These are phyloP conservation scores for Micrasema minimum DNA, from an alignment of 1,140 invertebrate genomes.

Conservation along the genomic window DNA sequence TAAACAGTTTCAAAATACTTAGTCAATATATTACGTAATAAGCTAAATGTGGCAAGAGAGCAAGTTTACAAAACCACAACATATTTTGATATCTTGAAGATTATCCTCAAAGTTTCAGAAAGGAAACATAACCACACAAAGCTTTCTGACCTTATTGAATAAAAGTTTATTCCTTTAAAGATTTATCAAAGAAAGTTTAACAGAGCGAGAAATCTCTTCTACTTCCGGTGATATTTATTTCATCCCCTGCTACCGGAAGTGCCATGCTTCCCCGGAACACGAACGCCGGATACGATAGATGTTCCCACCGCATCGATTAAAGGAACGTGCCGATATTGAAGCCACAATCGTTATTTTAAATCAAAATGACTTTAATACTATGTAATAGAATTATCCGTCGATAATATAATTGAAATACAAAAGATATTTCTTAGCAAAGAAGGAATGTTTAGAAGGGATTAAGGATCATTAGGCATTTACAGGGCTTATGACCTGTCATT, in stretches of 20 bases:
- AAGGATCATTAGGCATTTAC: too few relatives aligned
- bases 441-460: too few relatives aligned
- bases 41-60: too few relatives aligned
- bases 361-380: too few relatives aligned
- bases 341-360: too few relatives aligned
- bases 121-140: background rate
- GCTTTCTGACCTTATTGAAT: conserved; percentile 10
- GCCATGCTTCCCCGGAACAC: conserved; percentile 24
- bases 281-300: conserved; percentile 24
- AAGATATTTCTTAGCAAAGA: too few relatives aligned
- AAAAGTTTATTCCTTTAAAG: conserved; percentile 19
- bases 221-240: conserved; percentile 35
- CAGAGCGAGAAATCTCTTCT: conserved; percentile 27
- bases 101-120: too few relatives aligned
- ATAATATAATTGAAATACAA: too few relatives aligned
- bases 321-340: conserved; percentile 18
- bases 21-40: too few relatives aligned
- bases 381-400: too few relatives aligned
- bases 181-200: conserved; percentile 29
- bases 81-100: too few relatives aligned
- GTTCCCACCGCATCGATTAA: conserved; percentile 20
- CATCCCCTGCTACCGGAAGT: conserved; percentile 26
- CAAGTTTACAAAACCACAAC: background rate
- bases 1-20: background rate
- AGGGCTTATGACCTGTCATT: too few relatives aligned